Evolutionary conservation across 30 jellyfish, hydroid and myxozoan genomes (phyloP), one percentile per base, ranked within the genome.

Genomic region (Aurelia coerulea): DNA sequence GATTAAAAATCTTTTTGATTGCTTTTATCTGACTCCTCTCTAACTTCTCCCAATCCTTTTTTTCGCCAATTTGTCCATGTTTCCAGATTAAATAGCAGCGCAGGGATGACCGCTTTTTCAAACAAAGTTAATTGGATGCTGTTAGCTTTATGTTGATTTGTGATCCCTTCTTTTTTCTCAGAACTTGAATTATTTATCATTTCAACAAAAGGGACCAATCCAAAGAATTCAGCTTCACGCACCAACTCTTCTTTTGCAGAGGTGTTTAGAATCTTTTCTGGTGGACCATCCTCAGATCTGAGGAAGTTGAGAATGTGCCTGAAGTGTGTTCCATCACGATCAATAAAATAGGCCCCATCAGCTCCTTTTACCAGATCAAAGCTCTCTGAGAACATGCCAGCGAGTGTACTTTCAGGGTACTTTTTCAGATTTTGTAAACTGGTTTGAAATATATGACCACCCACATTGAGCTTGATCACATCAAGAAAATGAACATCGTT

Each of bases 301-400:
- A 79, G 64, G 46, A 41, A 79, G 51, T 79, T 79, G 15, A 79
- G 51, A 33, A 79, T 79, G 73, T 79, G 64, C 17, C 89, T 85
- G 41, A 79, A 79, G 58, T 79, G 84, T 56, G 89, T 62, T 29
- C 89, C 89, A 79, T 79, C 89, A 10, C 89, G 89, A 42, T 37
- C 49, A 37, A 37, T 37, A 37, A 37, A 37, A 37, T 37, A 37
- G 49, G 49, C 49, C 49, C 49, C 49, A 34, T 79, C 89, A 19
- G 33, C 89, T 12, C 58, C 74, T 32, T 62, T 79, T 31, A 79
- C 51, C 15, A 53, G 32, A 11, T 53, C 64, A 50, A 56, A 85
- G 37, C 88, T 56, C 14, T 85, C 89, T 6, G 89, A 79, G 4
- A 79, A 79, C 89, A 79, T 79, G 16, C 18, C 89, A 62, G 85